Evolutionary conservation across 2,113 vertebrate species (phyloP).

Genomic region (Dendrocopos noguchii): DNA sequence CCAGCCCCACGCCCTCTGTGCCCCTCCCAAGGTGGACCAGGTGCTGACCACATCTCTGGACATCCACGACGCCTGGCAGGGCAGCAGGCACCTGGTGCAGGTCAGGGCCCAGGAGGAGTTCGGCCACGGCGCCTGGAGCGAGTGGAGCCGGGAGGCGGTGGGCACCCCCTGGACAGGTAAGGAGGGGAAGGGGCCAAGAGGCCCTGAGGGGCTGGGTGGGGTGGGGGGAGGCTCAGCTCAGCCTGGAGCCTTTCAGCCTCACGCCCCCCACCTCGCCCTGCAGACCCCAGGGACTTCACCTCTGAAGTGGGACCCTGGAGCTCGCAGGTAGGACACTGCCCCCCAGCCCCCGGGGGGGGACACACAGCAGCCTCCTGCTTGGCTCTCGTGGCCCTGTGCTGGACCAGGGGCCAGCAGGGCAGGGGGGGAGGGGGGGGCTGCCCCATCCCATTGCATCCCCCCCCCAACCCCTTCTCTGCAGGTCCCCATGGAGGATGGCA

Average conservation of each 20-base stretch:
- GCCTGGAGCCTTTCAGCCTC: neutral
- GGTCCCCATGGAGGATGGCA: neutral
- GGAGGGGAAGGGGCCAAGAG: no score
- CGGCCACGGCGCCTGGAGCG: conserved; percentile 58
- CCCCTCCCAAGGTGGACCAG: conserved; percentile 27
- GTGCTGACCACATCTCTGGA: neutral
- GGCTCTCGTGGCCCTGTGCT: neutral
- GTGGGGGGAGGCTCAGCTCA: neutral
- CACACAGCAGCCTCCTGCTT: fast-evolving
- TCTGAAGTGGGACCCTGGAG: neutral
- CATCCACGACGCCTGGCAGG: conserved; percentile 49
- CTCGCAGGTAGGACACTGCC: neutral
- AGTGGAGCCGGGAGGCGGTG: conserved; percentile 70
- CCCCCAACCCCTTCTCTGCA: neutral
- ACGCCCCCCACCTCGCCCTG: neutral
- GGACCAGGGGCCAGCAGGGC: neutral
- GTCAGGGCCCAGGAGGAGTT: conserved; percentile 77
- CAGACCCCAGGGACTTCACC: conserved; percentile 22
- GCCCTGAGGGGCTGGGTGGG: neutral
- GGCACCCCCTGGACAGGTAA: conserved; percentile 78
- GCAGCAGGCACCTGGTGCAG: conserved; percentile 56
- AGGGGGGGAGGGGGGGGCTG: fast-evolving
- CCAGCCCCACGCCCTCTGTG: fast-evolving
- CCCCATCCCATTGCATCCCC: fast-evolving
- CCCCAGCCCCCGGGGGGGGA: fast-evolving